phyloP scores from a whole-genome alignment of 2,888 invertebrate genomes.

The Ormia ochracea region DNA sequence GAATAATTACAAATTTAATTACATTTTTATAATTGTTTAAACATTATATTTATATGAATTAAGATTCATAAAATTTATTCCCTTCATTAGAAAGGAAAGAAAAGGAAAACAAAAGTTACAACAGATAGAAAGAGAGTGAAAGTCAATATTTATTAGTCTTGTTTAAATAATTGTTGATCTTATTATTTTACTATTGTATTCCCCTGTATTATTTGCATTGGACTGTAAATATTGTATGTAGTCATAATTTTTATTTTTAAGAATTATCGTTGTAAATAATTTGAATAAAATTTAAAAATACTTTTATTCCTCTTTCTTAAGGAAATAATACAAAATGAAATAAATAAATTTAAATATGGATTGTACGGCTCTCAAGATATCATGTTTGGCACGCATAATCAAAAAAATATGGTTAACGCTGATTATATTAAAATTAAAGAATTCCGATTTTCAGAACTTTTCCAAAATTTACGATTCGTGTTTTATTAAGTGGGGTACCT shows the following conservation, averaged over 20 bases:
- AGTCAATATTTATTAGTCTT: conserved; percentile 32
- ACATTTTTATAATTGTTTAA: not conserved
- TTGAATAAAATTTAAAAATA: conserved; percentile 7
- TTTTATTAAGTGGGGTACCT: too few species aligned
- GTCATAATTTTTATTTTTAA: not conserved
- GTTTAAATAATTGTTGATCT: conserved; percentile 46
- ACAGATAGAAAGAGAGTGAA: not conserved
- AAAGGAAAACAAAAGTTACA: not conserved
- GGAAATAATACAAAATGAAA: too few species aligned
- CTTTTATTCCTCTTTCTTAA: too few species aligned
- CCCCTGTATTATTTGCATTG: conserved; percentile 46
- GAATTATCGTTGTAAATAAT: conserved; percentile 22
- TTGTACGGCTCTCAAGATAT: too few species aligned
- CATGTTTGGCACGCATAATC: too few species aligned
- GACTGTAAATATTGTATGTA: conserved; percentile 46
- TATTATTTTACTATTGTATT: conserved; percentile 24
- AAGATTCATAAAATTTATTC: conserved; percentile 5
- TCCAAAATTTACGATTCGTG: too few species aligned
- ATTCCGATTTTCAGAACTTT: too few species aligned
- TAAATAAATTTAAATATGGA: too few species aligned
- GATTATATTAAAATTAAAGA: too few species aligned
- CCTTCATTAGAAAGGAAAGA: not conserved
- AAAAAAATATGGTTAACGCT: too few species aligned
- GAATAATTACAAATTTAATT: conserved; percentile 21
- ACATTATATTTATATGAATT: not conserved